phyloP scores from a whole-genome alignment of 2,888 invertebrate genomes.

The Cryptus viduatorius region DNA sequence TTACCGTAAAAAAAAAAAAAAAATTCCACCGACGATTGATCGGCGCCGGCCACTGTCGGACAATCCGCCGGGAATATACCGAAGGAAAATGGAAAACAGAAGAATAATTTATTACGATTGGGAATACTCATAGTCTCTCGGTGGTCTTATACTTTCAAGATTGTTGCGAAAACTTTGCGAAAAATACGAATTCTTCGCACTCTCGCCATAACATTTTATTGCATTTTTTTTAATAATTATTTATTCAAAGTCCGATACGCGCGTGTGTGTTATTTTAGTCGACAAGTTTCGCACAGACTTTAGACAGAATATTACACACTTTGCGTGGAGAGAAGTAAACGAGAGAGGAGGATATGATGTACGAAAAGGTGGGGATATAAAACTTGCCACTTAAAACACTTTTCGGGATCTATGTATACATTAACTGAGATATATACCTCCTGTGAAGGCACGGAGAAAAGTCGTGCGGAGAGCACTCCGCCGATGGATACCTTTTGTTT shows the following conservation, averaged over 20 bases:
- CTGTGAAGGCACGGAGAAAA: conserved; percentile 47
- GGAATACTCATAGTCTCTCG: conserved; percentile 39
- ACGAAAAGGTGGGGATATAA: conserved; percentile 60
- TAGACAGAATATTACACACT: conserved; percentile 42
- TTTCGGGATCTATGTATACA: not conserved
- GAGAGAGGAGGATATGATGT: conserved; percentile 66
- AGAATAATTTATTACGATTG: conserved; percentile 62
- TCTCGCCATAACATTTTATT: not conserved
- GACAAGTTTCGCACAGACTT: conserved; percentile 7
- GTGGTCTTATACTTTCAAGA: not conserved
- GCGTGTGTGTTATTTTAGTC: not conserved
- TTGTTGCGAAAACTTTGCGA: not conserved
- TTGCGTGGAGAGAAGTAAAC: conserved; percentile 57
- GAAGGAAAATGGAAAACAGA: conserved; percentile 33
- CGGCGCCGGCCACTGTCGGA: conserved; percentile 46
- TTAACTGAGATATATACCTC: not conserved
- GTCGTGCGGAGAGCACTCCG: conserved; percentile 61
- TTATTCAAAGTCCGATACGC: not conserved
- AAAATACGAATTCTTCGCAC: conserved; percentile 30
- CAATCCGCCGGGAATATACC: conserved; percentile 45
- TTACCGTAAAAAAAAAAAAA: conserved; percentile 36
- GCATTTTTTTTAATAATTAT: conserved; percentile 2
- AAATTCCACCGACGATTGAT: conserved; percentile 51
- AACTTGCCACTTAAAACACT: conserved; percentile 82
- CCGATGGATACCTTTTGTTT: conserved; percentile 61